phyloP scores from a whole-genome alignment of 2,113 vertebrate species.

The Greenwoodochromis staneri region DNA sequence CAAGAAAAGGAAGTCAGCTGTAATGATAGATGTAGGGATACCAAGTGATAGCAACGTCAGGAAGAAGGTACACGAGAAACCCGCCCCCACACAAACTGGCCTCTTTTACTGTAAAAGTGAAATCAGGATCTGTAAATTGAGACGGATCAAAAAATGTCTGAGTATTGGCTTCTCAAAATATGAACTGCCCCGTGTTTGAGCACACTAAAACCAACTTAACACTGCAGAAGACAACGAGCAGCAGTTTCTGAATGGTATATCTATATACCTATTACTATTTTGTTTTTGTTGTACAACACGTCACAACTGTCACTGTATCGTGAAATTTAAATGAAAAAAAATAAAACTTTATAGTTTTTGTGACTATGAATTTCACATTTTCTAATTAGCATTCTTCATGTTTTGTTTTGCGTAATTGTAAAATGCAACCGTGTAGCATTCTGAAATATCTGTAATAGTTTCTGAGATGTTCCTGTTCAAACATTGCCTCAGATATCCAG shows the following conservation, averaged over 20 bases:
- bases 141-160: not conserved
- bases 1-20: not conserved
- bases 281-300: not conserved
- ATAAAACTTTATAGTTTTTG: not conserved
- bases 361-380: not conserved
- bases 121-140: not conserved
- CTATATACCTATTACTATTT: not conserved
- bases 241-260: not conserved
- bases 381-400: not conserved
- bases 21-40: not conserved
- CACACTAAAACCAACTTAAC: accelerated
- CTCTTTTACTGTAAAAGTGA: not conserved
- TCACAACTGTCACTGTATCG: accelerated
- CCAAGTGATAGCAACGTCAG: not conserved
- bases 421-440: accelerated
- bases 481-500: not conserved
- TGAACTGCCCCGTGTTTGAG: not conserved
- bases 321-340: not conserved
- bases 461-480: not conserved
- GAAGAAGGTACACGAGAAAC: not conserved
- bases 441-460: not conserved
- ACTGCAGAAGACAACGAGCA: not conserved
- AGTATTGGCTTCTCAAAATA: accelerated
- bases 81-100: not conserved
- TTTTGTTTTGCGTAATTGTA: not conserved